Percentiles rank a stretch among this genome's conserved stretches.
Evolutionary conservation across 2,113 vertebrate species (phyloP).

Genomic region (Xenopus laevis): DNA sequence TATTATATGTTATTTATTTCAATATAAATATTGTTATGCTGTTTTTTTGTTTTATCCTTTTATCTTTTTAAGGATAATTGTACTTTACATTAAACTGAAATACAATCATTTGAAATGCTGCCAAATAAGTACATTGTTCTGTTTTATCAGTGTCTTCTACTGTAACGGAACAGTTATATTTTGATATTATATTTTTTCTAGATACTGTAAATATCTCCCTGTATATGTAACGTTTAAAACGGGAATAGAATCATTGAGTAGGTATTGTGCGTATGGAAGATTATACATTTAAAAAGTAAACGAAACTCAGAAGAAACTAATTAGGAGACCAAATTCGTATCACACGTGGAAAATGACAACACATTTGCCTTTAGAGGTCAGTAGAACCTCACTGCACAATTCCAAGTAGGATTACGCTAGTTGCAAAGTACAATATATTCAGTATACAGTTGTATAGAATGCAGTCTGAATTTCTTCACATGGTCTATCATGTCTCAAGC

Average conservation of each 20-base stretch:
- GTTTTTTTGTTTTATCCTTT: no score
- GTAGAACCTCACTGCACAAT: conserved; percentile 83
- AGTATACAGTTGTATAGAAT: conserved; percentile 54
- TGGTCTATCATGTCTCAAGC: conserved; percentile 65
- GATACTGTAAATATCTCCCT: no score
- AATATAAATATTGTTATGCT: no score
- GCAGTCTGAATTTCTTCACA: conserved; percentile 76
- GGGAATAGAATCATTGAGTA: neutral
- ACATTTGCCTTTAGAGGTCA: conserved; percentile 94
- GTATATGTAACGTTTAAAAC: no score
- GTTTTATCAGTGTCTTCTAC: no score
- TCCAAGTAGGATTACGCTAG: conserved; percentile 59
- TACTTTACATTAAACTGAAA: no score
- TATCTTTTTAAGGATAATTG: no score
- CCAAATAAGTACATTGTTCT: no score
- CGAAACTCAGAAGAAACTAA: neutral
- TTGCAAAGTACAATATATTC: conserved; percentile 56
- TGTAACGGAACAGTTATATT: no score
- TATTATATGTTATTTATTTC: no score
- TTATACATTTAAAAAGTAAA: neutral
- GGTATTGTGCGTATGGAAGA: neutral
- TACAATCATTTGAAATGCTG: no score
- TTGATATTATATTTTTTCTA: no score
- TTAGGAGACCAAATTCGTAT: neutral
- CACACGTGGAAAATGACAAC: conserved; percentile 43